Evolutionary conservation across 1,140 invertebrate species (phyloP).

Genomic region (Drosophila tropicalis): DNA sequence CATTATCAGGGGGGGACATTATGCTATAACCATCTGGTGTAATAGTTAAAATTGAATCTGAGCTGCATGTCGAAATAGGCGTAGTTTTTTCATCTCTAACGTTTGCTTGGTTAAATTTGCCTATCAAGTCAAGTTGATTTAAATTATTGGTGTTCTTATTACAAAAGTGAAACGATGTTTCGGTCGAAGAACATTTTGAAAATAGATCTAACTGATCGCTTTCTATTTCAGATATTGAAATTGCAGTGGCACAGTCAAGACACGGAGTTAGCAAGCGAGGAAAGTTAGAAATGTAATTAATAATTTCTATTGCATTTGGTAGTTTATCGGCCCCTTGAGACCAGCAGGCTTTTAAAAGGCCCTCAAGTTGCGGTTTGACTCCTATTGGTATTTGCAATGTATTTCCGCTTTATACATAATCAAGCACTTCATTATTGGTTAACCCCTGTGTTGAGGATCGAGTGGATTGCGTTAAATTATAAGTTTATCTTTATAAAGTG

Average conservation of each 20-base stretch:
- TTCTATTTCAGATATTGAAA: constrained; percentile 85
- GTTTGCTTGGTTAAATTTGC: not conserved
- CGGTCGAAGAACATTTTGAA: constrained; percentile 24
- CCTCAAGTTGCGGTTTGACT: constrained; percentile 90
- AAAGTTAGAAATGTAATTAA: constrained; percentile 90
- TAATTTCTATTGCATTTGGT: constrained; percentile 90
- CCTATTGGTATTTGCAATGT: constrained; percentile 89
- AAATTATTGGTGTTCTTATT: not conserved
- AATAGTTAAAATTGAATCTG: constrained; percentile 31
- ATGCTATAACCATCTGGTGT: constrained; percentile 74
- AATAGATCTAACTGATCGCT: constrained; percentile 60
- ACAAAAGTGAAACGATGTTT: not conserved
- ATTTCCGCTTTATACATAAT: constrained; percentile 90
- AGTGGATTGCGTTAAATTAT: constrained; percentile 95
- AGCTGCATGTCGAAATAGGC: not conserved
- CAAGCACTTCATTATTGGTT: constrained; percentile 92
- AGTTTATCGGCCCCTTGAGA: constrained; percentile 87
- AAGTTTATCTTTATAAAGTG: too few species aligned
- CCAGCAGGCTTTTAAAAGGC: constrained; percentile 91
- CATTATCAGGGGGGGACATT: constrained; percentile 73
- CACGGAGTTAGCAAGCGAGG: constrained; percentile 91
- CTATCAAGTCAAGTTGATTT: not conserved
- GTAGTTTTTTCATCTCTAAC: not conserved
- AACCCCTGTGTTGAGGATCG: too few species aligned
- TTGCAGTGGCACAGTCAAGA: constrained; percentile 90